Evolutionary conservation across 2,797 vertebrate species (phyloP), one percentile per base, ranked within the genome.

Genomic region (Bovichtus diacanthus): DNA sequence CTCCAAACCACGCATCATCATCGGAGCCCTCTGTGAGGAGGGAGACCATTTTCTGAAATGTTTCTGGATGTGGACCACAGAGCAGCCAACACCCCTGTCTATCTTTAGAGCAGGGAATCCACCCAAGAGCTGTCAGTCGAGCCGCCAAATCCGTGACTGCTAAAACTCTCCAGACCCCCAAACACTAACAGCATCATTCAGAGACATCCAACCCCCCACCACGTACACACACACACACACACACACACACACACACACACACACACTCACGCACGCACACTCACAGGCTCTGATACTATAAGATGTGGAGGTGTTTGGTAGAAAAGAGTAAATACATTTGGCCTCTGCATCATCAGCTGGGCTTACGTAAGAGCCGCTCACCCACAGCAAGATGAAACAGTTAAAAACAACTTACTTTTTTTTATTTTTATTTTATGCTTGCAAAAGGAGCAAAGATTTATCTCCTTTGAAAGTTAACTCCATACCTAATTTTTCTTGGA

Each of bases 101-200:
- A 95, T 95, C 92, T 95, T 94, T 95, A 94, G 94, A 93, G 89
- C 82, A 78, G 90, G 88, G 91, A 95, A 93, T 94, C 90, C 91
- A 92, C 93, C 94, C 94, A 94, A 91, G 80, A 90, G 68, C 89
- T 92, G 92, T 93, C 92, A 91, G 88, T 90, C 88, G 76, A 72
- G 71, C 53, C 10, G 84, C 88, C 88, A 91, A 79, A 83, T 82
- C 92, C 85, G 66, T 15, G 84, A 72, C 68, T 76, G 71, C 81
- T 88, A 90, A 92, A 85, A 74, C 87, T 89, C 83, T 89, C 88
- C 85, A 87, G 92, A 88, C 90, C 92, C 88, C 90, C 81, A 38
- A 82, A 82, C 79, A 80, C 84, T 81, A 89, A 88, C 88, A 82
- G 80, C 84, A 82, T 91, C 87, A 74, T 81, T 88, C 77, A 84